phyloP scores from a whole-genome alignment of 1,140 invertebrate genomes.

The Drosophila saltans region DNA sequence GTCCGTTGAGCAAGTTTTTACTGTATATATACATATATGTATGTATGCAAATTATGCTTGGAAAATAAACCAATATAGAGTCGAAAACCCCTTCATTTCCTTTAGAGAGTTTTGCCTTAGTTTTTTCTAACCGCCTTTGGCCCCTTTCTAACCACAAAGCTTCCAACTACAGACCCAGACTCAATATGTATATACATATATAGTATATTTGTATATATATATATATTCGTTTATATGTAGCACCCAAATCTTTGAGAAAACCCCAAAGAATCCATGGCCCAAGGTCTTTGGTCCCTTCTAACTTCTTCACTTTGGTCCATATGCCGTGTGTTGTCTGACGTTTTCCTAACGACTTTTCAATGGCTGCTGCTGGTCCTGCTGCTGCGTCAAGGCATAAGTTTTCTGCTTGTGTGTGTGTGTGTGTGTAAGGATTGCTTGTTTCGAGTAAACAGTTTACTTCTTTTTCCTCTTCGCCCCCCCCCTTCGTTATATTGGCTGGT shows the following conservation, averaged over 20 bases:
- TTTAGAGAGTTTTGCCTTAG: slow-evolving; percentile 2
- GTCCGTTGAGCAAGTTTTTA: too few relatives aligned
- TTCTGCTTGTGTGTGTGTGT: slow-evolving; percentile 52
- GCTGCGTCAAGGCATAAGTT: slow-evolving; percentile 67
- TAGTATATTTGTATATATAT: neutral
- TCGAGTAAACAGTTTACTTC: slow-evolving; percentile 60
- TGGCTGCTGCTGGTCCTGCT: slow-evolving; percentile 50
- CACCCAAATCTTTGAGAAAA: slow-evolving; percentile 42
- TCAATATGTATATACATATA: neutral
- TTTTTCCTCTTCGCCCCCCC: slow-evolving; percentile 39
- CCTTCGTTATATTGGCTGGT: slow-evolving; percentile 65
- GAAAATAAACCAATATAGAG: slow-evolving; percentile 8
- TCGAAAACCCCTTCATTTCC: slow-evolving; percentile 10
- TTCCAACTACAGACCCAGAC: neutral
- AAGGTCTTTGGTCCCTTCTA: slow-evolving; percentile 21
- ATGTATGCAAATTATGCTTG: slow-evolving; percentile 8
- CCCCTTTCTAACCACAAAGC: neutral
- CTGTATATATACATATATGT: neutral
- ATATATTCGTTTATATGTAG: neutral
- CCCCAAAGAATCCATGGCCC: slow-evolving; percentile 19
- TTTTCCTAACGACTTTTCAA: slow-evolving; percentile 81
- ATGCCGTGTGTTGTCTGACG: slow-evolving; percentile 68
- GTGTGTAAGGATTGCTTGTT: slow-evolving; percentile 49
- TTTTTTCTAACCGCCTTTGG: neutral
- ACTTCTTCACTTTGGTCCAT: slow-evolving; percentile 29